These are phyloP conservation scores for Macrotrachela quadricornifera DNA, from an alignment of 1,140 invertebrate species.

Conservation along the genomic window DNA sequence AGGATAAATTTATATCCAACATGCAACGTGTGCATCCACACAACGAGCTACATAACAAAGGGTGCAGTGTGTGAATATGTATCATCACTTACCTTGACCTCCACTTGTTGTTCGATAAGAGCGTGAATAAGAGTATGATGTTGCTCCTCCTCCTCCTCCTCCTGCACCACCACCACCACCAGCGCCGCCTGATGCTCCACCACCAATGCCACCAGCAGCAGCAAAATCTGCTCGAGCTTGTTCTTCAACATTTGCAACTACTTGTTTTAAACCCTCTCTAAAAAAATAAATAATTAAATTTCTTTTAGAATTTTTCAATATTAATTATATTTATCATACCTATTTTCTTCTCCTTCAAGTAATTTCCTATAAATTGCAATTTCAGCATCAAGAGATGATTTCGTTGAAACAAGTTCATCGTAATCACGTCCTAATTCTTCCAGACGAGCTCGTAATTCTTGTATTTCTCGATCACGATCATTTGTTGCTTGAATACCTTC, in stretches of 20 bases:
- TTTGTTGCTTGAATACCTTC: not conserved
- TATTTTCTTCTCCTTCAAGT: slow-evolving; percentile 4
- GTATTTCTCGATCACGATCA: not conserved
- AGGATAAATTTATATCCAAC: no score
- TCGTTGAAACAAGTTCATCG: slow-evolving; percentile 7
- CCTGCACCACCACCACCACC: no score
- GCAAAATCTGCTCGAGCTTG: slow-evolving; percentile 1
- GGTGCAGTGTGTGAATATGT: no score
- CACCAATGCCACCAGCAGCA: not conserved
- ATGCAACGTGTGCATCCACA: no score
- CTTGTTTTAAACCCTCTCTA: slow-evolving; percentile 6
- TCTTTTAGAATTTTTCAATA: not conserved
- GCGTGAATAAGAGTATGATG: no score
- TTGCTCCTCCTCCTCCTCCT: no score
- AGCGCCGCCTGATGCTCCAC: no score
- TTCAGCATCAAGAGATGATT: slow-evolving; percentile 4
- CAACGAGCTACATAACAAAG: no score
- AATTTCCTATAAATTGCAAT: slow-evolving; percentile 7
- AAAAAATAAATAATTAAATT: not conserved
- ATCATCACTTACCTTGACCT: no score
- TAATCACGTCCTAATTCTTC: slow-evolving; percentile 4
- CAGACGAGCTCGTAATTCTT: slow-evolving; percentile 1
- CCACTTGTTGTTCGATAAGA: no score
- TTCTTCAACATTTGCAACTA: slow-evolving; percentile 7
- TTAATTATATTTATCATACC: not conserved